Evolutionary conservation across 2,113 vertebrate species (phyloP).

Genomic region (Fulica atra): DNA sequence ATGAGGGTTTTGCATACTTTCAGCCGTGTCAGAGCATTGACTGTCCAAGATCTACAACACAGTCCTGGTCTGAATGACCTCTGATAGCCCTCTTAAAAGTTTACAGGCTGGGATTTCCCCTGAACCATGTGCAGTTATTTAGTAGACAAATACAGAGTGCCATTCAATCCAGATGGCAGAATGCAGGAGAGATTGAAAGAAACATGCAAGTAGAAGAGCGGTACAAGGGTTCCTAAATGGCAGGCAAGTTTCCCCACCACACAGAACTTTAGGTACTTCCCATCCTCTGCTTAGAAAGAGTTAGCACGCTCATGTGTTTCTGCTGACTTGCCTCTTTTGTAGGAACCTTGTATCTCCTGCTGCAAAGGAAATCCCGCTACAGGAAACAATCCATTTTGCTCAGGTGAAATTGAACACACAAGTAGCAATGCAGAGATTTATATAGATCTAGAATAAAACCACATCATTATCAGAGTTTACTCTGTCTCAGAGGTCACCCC

Average conservation of each 20-base stretch:
- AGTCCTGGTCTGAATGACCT: background rate
- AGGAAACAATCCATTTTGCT: constrained; percentile 18
- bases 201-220: background rate
- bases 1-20: background rate
- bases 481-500: constrained; percentile 17
- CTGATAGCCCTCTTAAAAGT: background rate
- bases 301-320: background rate
- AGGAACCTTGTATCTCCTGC: background rate
- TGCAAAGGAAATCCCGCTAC: background rate
- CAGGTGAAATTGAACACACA: constrained; percentile 25
- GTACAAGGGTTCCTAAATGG: background rate
- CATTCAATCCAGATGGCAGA: background rate
- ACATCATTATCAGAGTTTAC: constrained; percentile 21
- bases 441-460: background rate
- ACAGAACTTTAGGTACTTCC: background rate
- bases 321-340: background rate
- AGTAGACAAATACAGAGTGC: background rate
- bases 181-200: background rate
- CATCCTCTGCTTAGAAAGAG: background rate
- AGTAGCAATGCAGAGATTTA: constrained; percentile 24
- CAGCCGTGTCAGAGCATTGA: background rate
- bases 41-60: background rate
- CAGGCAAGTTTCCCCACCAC: background rate
- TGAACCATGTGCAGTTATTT: background rate
- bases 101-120: constrained; percentile 12